Evolutionary conservation across 2,888 invertebrate genomes (phyloP).

Genomic region (Cerastis leucographa): DNA sequence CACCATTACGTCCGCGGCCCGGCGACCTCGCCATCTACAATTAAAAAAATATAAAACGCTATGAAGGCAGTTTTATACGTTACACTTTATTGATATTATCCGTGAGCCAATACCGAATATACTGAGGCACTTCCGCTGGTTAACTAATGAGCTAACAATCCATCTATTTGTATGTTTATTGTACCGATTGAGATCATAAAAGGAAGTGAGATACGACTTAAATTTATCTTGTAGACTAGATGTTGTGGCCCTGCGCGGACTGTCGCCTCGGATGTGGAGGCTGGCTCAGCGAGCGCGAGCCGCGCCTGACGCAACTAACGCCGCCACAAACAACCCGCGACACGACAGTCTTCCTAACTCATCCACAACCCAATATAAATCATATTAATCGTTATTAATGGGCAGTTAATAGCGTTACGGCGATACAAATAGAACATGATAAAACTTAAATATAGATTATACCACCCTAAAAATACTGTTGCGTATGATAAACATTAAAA

Average conservation of each 20-base stretch:
- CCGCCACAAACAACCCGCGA: constrained; percentile 69
- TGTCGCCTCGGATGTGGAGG: background rate
- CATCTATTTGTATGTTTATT: constrained; percentile 52
- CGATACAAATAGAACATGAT: constrained; percentile 73
- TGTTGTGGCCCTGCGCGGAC: constrained; percentile 62
- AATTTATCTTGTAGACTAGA: constrained; percentile 75
- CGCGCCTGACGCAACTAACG: constrained; percentile 65
- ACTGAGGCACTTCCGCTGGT: constrained; percentile 86
- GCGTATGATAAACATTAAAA: constrained; percentile 88
- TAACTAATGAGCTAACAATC: constrained; percentile 71
- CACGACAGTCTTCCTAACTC: constrained; percentile 68
- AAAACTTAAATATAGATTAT: constrained; percentile 88
- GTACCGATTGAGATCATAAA: constrained; percentile 79
- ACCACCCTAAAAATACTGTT: constrained; percentile 89
- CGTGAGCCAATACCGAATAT: constrained; percentile 78
- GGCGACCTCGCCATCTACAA: constrained; percentile 77
- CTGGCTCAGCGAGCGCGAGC: constrained; percentile 58
- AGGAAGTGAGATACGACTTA: constrained; percentile 72
- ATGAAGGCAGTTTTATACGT: constrained; percentile 84
- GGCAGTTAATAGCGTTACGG: constrained; percentile 80
- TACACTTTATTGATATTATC: constrained; percentile 82
- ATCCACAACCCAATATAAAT: constrained; percentile 64
- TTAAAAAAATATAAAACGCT: constrained; percentile 89
- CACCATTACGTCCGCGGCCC: constrained; percentile 75
- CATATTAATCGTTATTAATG: constrained; percentile 56